Conservation (phyloP, 2,888 invertebrate genomes). For the Cantharis rustica region DNA sequence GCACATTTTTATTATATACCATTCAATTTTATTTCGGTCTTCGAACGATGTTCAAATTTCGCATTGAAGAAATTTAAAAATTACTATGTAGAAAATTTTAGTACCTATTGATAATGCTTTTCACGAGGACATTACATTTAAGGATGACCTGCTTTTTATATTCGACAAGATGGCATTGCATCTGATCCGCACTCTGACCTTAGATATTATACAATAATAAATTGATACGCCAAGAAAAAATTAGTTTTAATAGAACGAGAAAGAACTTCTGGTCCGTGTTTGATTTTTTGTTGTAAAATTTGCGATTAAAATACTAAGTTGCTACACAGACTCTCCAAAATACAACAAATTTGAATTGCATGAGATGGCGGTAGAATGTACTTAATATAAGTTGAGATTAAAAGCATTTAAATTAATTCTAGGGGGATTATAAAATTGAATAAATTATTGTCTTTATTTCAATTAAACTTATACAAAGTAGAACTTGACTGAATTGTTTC, state of each 20-base stretch:
- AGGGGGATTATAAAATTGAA: not conserved
- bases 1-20: not conserved
- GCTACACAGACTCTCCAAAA: not conserved
- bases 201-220: not conserved
- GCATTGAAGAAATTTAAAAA: not conserved
- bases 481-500: not conserved
- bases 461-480: not conserved
- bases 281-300: not conserved
- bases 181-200: not conserved
- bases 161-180: not conserved
- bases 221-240: not conserved
- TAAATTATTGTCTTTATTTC: not conserved
- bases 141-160: not conserved
- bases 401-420: not conserved
- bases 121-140: not conserved
- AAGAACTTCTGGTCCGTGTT: not conserved
- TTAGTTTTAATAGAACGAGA: not conserved
- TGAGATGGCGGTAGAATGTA: not conserved
- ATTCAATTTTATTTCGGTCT: not conserved
- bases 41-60: not conserved
- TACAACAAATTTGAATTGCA: not conserved
- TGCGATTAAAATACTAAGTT: not conserved
- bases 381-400: not conserved
- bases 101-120: not conserved
- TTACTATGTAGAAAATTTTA: not conserved